Evolutionary conservation across 2,888 invertebrate species (phyloP).

Genomic region (Thereva nobilitata): DNA sequence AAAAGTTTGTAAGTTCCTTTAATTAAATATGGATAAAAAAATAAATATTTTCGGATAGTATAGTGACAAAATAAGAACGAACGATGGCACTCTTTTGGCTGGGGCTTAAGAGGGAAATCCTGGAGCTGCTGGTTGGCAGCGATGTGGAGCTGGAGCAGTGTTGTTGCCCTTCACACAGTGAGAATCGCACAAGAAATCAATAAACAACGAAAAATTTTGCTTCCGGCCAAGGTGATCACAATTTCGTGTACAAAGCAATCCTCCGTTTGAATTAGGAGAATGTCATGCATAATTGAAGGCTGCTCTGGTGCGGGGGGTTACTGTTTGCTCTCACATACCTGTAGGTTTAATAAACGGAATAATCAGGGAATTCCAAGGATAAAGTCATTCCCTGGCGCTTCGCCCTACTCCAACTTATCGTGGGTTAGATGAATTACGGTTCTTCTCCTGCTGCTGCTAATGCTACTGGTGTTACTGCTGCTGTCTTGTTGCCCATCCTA

Average conservation of each 20-base stretch:
- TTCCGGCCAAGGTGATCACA: conserved; percentile 1
- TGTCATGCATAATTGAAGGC: conserved; percentile 28
- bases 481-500: no score
- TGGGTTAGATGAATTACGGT: no score
- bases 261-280: conserved; percentile 24
- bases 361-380: conserved; percentile 1
- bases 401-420: no score
- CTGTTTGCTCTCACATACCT: conserved; percentile 13
- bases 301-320: conserved; percentile 1
- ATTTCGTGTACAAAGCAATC: conserved; percentile 19
- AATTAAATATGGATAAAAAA: no score
- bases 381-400: no score
- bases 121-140: neutral
- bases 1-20: no score
- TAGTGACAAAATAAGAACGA: no score
- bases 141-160: conserved; percentile 16
- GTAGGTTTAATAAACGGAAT: conserved; percentile 23
- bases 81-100: neutral
- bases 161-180: conserved; percentile 17
- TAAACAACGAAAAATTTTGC: conserved; percentile 30
- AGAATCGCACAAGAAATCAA: conserved; percentile 18
- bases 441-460: no score
- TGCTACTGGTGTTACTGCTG: no score
- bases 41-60: no score
- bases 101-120: neutral